Conservation (phyloP, 64 coral and sea anemone species). For the Orbicella faveolata region DNA sequence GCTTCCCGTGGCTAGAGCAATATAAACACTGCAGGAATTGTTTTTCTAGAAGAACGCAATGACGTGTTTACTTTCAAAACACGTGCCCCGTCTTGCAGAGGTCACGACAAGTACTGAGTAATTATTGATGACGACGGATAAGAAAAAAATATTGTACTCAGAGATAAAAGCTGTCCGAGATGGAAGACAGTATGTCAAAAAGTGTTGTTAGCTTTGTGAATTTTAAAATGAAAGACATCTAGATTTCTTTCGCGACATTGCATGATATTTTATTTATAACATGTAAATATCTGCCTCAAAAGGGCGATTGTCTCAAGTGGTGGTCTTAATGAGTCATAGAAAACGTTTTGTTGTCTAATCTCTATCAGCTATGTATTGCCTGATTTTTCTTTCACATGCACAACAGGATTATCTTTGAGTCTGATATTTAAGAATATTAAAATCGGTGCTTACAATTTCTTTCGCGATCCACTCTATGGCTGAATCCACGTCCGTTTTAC, state of each 20-base stretch:
- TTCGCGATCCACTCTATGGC: slow-evolving; percentile 31
- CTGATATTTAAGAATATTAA: too few relatives aligned
- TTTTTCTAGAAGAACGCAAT: background rate
- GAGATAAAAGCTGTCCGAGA: background rate
- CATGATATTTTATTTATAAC: background rate
- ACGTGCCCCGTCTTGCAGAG: background rate
- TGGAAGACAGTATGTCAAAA: background rate
- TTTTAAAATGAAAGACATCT: background rate
- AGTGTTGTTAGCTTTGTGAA: background rate
- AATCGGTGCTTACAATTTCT: slow-evolving; percentile 15
- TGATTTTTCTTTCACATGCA: background rate
- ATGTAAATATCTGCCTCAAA: background rate
- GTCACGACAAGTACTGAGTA: background rate
- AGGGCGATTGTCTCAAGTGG: background rate
- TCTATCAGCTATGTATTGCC: background rate
- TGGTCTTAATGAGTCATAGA: background rate
- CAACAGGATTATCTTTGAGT: background rate
- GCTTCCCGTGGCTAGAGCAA: background rate
- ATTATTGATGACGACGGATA: background rate
- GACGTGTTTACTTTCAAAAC: background rate
- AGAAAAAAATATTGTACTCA: background rate
- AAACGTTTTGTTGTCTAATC: background rate
- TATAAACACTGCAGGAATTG: background rate
- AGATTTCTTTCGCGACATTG: background rate
- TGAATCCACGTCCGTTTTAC: background rate